phyloP scores from a whole-genome alignment of 2,888 invertebrate species.

The Drosophila mercatorum region DNA sequence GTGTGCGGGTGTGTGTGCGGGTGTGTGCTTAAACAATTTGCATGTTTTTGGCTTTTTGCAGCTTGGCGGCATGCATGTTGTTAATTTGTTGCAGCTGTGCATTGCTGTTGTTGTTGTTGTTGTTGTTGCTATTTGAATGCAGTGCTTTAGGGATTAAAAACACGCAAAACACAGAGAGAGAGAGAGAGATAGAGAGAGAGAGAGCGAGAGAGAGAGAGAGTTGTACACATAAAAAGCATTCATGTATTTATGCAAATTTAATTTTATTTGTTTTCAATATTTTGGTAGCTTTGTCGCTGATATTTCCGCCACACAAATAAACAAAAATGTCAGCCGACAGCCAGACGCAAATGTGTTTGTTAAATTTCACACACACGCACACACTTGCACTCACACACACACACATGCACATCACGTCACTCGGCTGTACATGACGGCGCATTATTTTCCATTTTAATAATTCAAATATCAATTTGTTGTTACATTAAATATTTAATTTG shows the following conservation, averaged over 20 bases:
- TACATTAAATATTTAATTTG: conserved; percentile 80
- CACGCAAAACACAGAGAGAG: conserved; percentile 42
- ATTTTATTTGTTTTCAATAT: conserved; percentile 79
- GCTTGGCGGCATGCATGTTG: conserved; percentile 65
- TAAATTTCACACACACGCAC: conserved; percentile 47
- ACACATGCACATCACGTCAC: conserved; percentile 21
- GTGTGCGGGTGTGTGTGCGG: conserved; percentile 17
- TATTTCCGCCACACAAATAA: conserved; percentile 77
- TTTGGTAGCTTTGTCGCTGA: conserved; percentile 79
- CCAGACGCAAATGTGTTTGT: conserved; percentile 68
- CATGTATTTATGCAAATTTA: conserved; percentile 75
- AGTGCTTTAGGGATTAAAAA: conserved; percentile 75
- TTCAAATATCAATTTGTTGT: conserved; percentile 79
- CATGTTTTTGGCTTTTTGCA: conserved; percentile 76
- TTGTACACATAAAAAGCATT: conserved; percentile 54
- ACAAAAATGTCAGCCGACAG: conserved; percentile 68
- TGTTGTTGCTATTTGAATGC: conserved; percentile 65
- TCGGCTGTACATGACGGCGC: conserved; percentile 65
- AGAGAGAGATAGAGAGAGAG: background rate
- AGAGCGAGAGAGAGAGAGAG: background rate
- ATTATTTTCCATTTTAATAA: conserved; percentile 79
- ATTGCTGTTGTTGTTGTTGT: conserved; percentile 44
- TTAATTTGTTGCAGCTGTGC: conserved; percentile 66
- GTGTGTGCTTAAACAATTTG: conserved; percentile 58
- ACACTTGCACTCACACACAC: conserved; percentile 9